Base-by-base conservation (phyloP, 2,888 invertebrate species). In the Caenorhabditis sulstoni region DNA sequence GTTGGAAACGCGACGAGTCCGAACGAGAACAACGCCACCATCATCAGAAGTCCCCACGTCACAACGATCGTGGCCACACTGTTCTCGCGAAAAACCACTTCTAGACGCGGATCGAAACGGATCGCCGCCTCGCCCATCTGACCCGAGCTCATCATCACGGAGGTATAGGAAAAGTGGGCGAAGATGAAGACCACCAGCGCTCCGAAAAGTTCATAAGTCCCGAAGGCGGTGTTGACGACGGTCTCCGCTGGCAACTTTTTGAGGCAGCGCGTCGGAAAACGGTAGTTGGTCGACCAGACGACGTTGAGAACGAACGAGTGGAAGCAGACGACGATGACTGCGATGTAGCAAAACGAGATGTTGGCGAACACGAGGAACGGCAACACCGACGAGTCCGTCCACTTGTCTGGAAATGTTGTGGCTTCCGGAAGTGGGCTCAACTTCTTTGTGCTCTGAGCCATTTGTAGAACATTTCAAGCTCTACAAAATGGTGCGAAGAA, bases 251-350 rank as follows among this genome's bases (percentile, higher is more conserved):
- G 52, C 5, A 52, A n/a, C 3, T 1, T 35, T n/a, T 16, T 35
- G 29, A 29, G 29, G 7, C 29, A 29, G n/a, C n/a, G n/a, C n/a
- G n/a, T n/a, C 29, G 29, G 29, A 29, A 52, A 16, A n/a, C 35
- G 23, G 18, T 57, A 14, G 14, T 57, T 47, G 1, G 22, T 20
- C 1, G 66, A 66, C 9, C 41, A 35, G 11, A 55, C 22, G 39
- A 66, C 37, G 44, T 57, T 66, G 37, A 57, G 23, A 1, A 66
- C 14, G 39, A 66, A 66, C 2, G 66, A 49, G 29, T 45, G 47
- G n/a, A 57, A 22, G 39, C 45, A 57, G 9, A 66, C 11, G 11
- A 55, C 35, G 5, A 35, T 37, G 4, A 66, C 66, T 1, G 37
- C 22, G 20, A 55, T n/a, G 47, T 66, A 66, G 8, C 47, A 35